These are phyloP conservation scores for Cervus canadensis DNA, from an alignment of 2,113 vertebrate genomes.

Conservation along the genomic window DNA sequence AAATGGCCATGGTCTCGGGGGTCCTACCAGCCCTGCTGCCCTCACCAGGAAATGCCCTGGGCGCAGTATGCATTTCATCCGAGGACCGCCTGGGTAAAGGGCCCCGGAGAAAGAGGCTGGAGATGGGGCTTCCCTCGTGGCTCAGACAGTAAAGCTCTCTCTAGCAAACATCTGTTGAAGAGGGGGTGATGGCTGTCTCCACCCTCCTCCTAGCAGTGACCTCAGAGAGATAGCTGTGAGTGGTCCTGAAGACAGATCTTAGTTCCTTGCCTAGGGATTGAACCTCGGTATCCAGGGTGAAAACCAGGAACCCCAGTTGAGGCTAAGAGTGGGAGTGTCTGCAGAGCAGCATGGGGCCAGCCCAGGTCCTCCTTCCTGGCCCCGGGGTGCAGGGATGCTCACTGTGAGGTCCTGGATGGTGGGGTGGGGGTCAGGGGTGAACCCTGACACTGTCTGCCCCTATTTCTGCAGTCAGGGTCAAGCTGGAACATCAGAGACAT, in stretches of 20 bases:
- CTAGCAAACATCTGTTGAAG: not conserved
- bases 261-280: not conserved
- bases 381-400: not conserved
- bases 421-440: no score
- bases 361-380: not conserved
- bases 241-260: not conserved
- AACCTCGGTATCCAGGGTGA: not conserved
- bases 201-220: not conserved
- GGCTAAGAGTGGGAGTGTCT: no score
- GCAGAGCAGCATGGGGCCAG: not conserved
- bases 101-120: not conserved
- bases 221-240: not conserved
- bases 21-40: not conserved
- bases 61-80: not conserved
- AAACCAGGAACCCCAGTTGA: not conserved
- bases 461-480: not conserved
- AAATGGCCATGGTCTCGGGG: fast-evolving
- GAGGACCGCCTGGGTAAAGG: not conserved
- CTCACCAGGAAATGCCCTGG: not conserved
- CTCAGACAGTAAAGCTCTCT: not conserved
- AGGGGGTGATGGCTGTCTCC: not conserved
- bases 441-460: not conserved
- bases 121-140: not conserved
- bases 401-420: fast-evolving
- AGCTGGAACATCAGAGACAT: not conserved